Percentiles rank a stretch among this genome's conserved stretches.
Evolutionary conservation across 2,113 vertebrate genomes (phyloP).

Genomic region (Apodemus speciosus): DNA sequence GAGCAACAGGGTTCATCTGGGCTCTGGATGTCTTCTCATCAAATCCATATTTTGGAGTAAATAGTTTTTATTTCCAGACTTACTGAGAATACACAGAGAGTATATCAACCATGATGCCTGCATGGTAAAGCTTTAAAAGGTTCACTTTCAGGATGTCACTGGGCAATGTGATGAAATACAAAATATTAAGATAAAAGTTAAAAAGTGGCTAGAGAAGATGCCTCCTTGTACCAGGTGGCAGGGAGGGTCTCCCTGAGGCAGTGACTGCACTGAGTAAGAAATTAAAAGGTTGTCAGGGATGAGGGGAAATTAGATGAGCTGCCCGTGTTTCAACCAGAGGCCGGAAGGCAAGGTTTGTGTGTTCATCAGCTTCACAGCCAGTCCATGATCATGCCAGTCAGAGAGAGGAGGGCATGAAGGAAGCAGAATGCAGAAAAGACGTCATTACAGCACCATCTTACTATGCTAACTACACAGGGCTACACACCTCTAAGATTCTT

Average conservation of each 20-base stretch:
- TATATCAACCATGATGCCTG: neutral
- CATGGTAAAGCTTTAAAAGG: neutral
- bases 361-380: neutral
- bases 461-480: neutral
- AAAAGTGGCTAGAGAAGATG: neutral
- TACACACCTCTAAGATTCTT: neutral
- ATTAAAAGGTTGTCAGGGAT: neutral
- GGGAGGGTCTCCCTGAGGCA: neutral
- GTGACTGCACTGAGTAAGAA: neutral
- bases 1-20: neutral
- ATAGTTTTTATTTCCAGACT: neutral
- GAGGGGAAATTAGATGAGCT: neutral
- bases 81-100: neutral
- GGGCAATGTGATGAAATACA: neutral
- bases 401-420: neutral
- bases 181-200: neutral
- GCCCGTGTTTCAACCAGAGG: neutral
- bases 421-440: too few species aligned
- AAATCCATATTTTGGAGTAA: constrained; percentile 5
- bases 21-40: neutral
- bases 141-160: neutral
- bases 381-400: neutral
- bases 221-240: neutral
- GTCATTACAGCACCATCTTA: neutral
- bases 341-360: neutral